phyloP scores from a whole-genome alignment of 2,888 invertebrate genomes.

The Drosophila recens region DNA sequence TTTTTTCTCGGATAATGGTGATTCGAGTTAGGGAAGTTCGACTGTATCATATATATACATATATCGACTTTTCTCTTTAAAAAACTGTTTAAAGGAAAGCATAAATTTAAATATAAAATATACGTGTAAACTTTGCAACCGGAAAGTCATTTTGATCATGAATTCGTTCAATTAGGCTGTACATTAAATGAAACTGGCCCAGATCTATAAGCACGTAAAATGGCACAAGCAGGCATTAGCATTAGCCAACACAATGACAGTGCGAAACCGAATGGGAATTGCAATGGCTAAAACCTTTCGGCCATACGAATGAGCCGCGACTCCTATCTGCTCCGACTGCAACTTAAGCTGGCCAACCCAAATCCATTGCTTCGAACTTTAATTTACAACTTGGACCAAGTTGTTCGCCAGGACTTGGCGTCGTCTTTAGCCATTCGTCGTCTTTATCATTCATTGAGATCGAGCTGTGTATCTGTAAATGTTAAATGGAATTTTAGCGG shows the following conservation, averaged over 20 bases:
- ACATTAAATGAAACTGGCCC: conserved; percentile 74
- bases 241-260: conserved; percentile 15
- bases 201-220: conserved; percentile 76
- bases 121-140: no score
- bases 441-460: no score
- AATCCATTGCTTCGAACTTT: conserved; percentile 61
- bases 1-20: no score
- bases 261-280: conserved; percentile 22
- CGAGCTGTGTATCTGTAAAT: not conserved
- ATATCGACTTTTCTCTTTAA: no score
- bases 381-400: conserved; percentile 79
- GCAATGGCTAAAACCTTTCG: conserved; percentile 38
- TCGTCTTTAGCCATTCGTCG: conserved; percentile 47
- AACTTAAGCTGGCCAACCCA: not conserved
- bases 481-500: not conserved
- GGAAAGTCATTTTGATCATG: no score
- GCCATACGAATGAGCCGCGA: conserved; percentile 42
- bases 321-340: conserved; percentile 35
- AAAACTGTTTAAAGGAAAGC: no score
- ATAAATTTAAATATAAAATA: no score
- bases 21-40: no score
- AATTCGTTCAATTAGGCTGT: conserved; percentile 39
- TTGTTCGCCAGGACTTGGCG: conserved; percentile 59
- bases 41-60: no score
- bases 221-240: conserved; percentile 65